Base-by-base conservation (phyloP, 1,140 invertebrate genomes). In the Amyelois transitella region DNA sequence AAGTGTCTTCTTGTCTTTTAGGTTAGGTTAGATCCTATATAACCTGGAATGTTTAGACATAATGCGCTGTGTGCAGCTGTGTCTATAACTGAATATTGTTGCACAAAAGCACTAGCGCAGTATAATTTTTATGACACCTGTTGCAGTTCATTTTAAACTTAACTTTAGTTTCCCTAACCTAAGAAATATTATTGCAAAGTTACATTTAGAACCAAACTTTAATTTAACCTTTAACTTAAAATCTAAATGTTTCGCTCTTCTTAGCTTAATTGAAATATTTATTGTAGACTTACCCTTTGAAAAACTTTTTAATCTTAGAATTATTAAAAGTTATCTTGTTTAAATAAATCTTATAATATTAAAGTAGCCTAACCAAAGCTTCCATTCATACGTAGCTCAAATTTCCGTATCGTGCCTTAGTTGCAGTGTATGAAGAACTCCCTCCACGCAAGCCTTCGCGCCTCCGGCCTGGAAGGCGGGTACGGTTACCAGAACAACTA, bases 381-480 rank as follows among this genome's bases (percentile, higher is more conserved):
- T 12, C 7, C 25, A 28, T 5, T 28, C 2, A 28, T n/a, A 28
- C 25, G 7, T 12, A 28, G 25, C 25, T 28, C 25, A 28, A 28
- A 28, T 28, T 28, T 14, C 32, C 32, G 32, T 38, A 6, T 14
- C n/a, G n/a, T 38, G 8, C 32, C 1, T 38, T 72, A 88, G 84
- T 75, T 88, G 65, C 82, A 86, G 68, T 88, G 84, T 53, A 86
- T 88, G 84, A 88, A 88, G 74, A 84, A 83, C 47, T 85, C 84
- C 0, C 61, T 88, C 6, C 83, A 84, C 64, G 79, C 81, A 12
- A 78, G 72, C 25, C 54, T 86, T 43, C 81, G 84, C 17, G 81
- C 79, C 7, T 75, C 73, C 24, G 82, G 75, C 0, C 60, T 87
- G n/a, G 84, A 87, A 55, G 64, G 65, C 14, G 58, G 51, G 4